Conservation (phyloP, 2,113 vertebrate genomes). For the Poecilia latipinna region DNA sequence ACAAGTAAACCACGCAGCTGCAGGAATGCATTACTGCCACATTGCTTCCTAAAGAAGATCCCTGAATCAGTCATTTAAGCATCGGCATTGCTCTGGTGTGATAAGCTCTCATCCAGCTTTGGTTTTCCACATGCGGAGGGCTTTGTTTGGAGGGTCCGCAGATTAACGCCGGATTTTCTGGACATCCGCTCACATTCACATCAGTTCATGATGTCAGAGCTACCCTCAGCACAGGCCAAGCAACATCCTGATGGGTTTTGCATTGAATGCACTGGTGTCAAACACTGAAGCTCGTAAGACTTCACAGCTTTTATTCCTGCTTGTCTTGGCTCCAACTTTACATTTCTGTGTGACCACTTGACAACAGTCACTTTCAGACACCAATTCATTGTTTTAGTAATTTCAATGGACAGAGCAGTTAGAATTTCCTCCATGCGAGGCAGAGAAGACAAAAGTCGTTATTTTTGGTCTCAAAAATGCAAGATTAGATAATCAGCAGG, state of each 20-base stretch:
- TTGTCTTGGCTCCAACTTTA: not conserved
- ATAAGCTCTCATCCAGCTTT: conserved; percentile 27
- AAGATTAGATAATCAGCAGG: not conserved
- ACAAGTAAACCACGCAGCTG: conserved; percentile 5
- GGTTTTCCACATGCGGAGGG: conserved; percentile 17
- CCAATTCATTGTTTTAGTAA: not conserved
- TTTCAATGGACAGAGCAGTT: not conserved
- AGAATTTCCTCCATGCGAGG: not conserved
- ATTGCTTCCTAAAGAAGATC: conserved; percentile 17
- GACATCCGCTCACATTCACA: conserved; percentile 35
- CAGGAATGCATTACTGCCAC: conserved; percentile 29
- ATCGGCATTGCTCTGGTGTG: conserved; percentile 9
- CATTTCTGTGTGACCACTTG: not conserved
- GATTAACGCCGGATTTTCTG: conserved; percentile 46
- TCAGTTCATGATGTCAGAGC: conserved; percentile 42
- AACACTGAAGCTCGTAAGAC: conserved; percentile 14
- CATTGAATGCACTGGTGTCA: conserved; percentile 1
- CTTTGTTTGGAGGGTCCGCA: conserved; percentile 41
- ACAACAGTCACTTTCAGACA: not conserved
- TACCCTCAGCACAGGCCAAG: conserved; percentile 18
- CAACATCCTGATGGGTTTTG: conserved; percentile 31
- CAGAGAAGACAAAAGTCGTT: not conserved
- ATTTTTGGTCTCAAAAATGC: not conserved
- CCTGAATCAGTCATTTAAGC: conserved; percentile 24
- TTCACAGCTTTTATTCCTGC: not conserved